These are phyloP conservation scores for Eurytoma californica DNA, from an alignment of 2,888 invertebrate species.

Conservation along the genomic window DNA sequence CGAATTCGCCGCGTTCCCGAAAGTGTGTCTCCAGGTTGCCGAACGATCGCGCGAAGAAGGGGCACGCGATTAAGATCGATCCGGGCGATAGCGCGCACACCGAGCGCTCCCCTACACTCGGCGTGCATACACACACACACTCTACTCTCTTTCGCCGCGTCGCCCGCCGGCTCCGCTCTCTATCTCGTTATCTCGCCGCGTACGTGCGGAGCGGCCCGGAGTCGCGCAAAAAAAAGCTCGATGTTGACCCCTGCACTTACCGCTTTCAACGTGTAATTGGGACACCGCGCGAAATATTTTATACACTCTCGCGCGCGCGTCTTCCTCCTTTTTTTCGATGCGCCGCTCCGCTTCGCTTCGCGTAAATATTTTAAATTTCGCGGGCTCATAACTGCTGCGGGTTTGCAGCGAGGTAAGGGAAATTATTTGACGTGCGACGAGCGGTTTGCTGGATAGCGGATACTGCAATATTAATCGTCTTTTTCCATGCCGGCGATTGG, in stretches of 20 bases:
- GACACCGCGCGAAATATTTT: conserved; percentile 26
- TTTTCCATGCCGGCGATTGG: too few species aligned
- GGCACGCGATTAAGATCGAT: conserved; percentile 38
- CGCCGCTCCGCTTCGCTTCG: neutral
- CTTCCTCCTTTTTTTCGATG: neutral
- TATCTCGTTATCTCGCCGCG: conserved; percentile 25
- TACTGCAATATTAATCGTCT: too few species aligned
- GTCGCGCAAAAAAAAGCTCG: neutral
- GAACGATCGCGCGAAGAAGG: conserved; percentile 7
- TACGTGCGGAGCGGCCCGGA: neutral
- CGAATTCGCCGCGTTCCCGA: conserved; percentile 21
- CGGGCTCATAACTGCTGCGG: too few species aligned
- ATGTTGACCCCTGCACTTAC: conserved; percentile 24
- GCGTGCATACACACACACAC: too few species aligned
- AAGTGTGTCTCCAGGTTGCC: conserved; percentile 37
- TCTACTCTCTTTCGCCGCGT: neutral
- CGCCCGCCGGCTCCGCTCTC: neutral
- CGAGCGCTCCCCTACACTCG: neutral
- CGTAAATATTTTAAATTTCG: too few species aligned
- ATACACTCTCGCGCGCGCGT: neutral
- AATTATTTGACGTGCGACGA: too few species aligned
- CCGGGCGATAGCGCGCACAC: conserved; percentile 20
- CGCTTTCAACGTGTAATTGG: conserved; percentile 45
- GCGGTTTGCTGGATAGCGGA: too few species aligned
- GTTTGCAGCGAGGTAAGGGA: too few species aligned